Evolutionary conservation across 92 coral and sea anemone species (phyloP).

Genomic region (Bergia sp.): DNA sequence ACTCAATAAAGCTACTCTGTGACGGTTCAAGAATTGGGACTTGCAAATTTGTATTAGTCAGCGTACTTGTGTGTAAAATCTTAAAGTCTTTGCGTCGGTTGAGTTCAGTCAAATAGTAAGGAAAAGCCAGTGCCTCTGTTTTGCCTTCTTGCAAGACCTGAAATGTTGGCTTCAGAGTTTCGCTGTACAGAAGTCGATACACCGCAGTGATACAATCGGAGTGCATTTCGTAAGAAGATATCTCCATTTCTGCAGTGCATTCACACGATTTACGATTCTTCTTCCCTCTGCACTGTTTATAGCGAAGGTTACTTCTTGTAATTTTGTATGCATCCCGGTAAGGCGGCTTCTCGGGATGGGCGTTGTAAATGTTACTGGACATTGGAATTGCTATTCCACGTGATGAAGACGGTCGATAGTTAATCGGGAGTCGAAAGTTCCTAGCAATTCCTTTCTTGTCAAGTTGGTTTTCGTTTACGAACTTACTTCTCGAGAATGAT

Average conservation of each 20-base stretch:
- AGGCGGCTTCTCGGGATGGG: constrained; percentile 86
- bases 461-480: constrained; percentile 58
- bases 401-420: constrained; percentile 94
- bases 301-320: constrained; percentile 79
- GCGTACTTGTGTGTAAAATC: constrained; percentile 61
- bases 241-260: constrained; percentile 71
- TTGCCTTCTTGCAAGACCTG: constrained; percentile 67
- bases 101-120: constrained; percentile 89
- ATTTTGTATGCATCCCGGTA: constrained; percentile 79
- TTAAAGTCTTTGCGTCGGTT: constrained; percentile 77
- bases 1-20: constrained; percentile 84
- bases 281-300: constrained; percentile 86
- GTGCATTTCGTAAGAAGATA: constrained; percentile 74
- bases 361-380: constrained; percentile 88
- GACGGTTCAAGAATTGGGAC: constrained; percentile 67
- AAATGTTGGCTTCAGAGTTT: constrained; percentile 79
- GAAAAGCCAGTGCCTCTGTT: constrained; percentile 67
- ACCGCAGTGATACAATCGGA: constrained; percentile 92
- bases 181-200: constrained; percentile 78
- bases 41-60: constrained; percentile 47
- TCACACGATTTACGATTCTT: constrained; percentile 77
- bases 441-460: constrained; percentile 79
- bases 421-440: constrained; percentile 74
- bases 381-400: constrained; percentile 95
- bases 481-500: constrained; percentile 55